A percentile compares a stretch with the other conserved stretches of the same genome.
phyloP scores from a whole-genome alignment of 64 coral and sea anemone species.

The Dendrophyllia cribrosa region DNA sequence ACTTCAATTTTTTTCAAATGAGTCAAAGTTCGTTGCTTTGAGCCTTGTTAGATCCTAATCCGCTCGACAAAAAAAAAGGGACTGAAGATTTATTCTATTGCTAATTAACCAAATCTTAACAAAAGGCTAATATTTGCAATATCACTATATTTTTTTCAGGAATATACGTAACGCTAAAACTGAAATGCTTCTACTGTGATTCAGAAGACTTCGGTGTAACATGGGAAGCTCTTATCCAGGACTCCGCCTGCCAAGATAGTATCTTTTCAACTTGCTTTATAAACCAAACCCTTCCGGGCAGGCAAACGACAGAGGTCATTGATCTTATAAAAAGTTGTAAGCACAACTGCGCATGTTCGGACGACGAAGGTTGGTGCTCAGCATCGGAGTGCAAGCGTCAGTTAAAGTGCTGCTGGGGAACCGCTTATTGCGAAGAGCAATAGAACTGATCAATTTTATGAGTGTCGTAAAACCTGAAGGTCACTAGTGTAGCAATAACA shows the following conservation, averaged over 20 bases:
- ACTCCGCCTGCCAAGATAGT: conserved; percentile 68
- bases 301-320: conserved; percentile 82
- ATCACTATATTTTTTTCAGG: conserved; percentile 15
- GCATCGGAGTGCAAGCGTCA: conserved; percentile 51
- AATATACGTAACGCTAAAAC: conserved; percentile 80
- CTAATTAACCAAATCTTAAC: too few species aligned
- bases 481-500: background rate
- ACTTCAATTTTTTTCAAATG: too few species aligned
- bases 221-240: conserved; percentile 75
- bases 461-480: too few species aligned
- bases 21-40: too few species aligned
- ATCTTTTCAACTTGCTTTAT: conserved; percentile 70
- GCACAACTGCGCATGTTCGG: conserved; percentile 69
- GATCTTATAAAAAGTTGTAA: conserved; percentile 84
- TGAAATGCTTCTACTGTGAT: conserved; percentile 92
- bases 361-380: conserved; percentile 77
- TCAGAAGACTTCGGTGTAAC: conserved; percentile 72
- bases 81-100: too few species aligned
- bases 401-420: conserved; percentile 85
- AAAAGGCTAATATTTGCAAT: too few species aligned
- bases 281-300: conserved; percentile 73
- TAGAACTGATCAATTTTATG: background rate
- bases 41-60: too few species aligned
- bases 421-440: conserved; percentile 67
- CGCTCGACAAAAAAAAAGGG: too few species aligned